phyloP scores from a whole-genome alignment of 2,888 invertebrate genomes.

The Hesperia comma region DNA sequence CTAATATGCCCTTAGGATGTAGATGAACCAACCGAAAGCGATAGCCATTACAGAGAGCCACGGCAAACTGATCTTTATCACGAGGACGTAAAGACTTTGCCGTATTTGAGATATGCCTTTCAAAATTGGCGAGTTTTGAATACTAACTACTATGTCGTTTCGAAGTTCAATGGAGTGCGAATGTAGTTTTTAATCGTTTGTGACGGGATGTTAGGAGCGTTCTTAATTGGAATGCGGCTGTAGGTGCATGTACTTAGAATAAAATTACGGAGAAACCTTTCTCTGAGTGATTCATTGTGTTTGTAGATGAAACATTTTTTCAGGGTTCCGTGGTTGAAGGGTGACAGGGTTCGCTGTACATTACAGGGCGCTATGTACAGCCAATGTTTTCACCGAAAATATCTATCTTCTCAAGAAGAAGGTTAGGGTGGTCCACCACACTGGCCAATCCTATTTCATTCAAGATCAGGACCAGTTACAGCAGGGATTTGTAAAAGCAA shows the following conservation, averaged over 20 bases:
- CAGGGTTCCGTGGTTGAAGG: no score
- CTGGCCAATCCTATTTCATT: no score
- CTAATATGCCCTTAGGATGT: constrained; percentile 56
- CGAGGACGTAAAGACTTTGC: not conserved
- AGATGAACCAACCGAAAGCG: constrained; percentile 19
- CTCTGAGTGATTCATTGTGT: no score
- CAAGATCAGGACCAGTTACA: no score
- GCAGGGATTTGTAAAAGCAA: no score
- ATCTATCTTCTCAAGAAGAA: no score
- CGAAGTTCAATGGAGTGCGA: not conserved
- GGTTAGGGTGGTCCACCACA: no score
- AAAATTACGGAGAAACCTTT: not conserved
- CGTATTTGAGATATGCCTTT: not conserved
- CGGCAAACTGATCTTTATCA: not conserved
- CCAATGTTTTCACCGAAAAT: no score
- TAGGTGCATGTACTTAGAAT: not conserved
- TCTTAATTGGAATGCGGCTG: not conserved
- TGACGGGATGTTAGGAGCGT: not conserved
- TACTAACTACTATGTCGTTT: constrained; percentile 19
- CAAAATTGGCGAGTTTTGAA: constrained; percentile 12
- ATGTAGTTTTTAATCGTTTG: constrained; percentile 8
- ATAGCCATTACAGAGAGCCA: not conserved
- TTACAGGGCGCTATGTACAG: no score
- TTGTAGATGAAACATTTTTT: no score
- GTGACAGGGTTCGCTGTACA: no score